Percentiles rank a stretch among this genome's conserved stretches.
phyloP scores from a whole-genome alignment of 2,797 vertebrate genomes.

The Psittacula derbiana region DNA sequence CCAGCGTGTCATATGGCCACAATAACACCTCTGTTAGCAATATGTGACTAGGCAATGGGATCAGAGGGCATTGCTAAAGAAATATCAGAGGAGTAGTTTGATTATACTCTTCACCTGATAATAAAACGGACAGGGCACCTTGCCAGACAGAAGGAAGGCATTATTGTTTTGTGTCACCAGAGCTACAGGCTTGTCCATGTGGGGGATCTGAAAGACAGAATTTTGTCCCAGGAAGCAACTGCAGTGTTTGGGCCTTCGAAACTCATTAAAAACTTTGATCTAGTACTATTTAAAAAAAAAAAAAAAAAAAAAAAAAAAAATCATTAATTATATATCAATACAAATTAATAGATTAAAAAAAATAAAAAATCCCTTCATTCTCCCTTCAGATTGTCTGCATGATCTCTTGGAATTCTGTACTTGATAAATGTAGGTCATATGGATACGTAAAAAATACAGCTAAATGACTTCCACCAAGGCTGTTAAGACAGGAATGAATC shows the following conservation, averaged over 20 bases:
- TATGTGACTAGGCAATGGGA: not conserved
- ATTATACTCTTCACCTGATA: not conserved
- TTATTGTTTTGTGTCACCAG: not conserved
- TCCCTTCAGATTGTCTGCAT: not conserved
- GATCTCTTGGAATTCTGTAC: conserved; percentile 5
- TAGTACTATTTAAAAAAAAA: not conserved
- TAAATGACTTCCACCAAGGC: conserved; percentile 52
- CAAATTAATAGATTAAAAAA: conserved; percentile 46
- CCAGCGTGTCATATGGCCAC: not conserved
- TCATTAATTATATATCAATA: conserved; percentile 28
- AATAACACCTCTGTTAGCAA: not conserved
- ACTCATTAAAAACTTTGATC: conserved; percentile 12
- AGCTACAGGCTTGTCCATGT: not conserved
- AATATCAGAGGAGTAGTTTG: not conserved
- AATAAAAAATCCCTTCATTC: not conserved
- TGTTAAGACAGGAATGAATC: conserved; percentile 51
- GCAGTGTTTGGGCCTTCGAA: not conserved
- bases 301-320: not conserved
- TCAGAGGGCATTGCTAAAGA: not conserved
- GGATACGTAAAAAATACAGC: conserved; percentile 14
- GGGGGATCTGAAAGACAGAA: not conserved
- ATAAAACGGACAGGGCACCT: not conserved
- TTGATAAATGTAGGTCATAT: conserved; percentile 56
- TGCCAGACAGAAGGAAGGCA: not conserved
- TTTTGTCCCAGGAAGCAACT: not conserved